Conservation (phyloP, 64 coral and sea anemone genomes). For the Pocillopora damicornis region DNA sequence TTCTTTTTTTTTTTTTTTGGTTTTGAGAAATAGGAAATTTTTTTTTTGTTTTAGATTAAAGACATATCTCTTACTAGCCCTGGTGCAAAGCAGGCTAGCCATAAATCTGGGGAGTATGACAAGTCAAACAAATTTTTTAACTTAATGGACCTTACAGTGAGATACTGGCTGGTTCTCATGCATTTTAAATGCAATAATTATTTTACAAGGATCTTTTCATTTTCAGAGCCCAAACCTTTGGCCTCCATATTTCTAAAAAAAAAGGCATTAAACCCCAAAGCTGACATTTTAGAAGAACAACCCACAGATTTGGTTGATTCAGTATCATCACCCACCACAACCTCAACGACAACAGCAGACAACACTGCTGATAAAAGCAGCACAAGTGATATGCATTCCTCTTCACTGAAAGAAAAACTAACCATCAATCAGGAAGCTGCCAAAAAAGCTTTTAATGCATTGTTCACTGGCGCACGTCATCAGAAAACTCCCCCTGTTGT, state of each 20-base stretch:
- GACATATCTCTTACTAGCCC: not conserved
- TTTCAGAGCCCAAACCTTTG: constrained; percentile 37
- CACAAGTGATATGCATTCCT: not conserved
- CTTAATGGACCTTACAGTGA: no score
- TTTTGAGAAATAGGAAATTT: no score
- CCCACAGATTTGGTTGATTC: not conserved
- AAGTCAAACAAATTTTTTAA: no score
- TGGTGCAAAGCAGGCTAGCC: no score
- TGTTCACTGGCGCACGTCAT: constrained; percentile 36
- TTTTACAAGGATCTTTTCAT: not conserved
- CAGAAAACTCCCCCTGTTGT: constrained; percentile 4
- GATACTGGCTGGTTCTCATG: no score
- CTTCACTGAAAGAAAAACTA: not conserved
- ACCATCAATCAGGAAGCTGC: constrained; percentile 39
- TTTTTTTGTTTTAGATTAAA: not conserved
- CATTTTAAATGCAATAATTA: no score
- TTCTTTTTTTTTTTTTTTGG: no score
- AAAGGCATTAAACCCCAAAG: not conserved
- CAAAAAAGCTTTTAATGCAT: constrained; percentile 41
- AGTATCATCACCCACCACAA: not conserved
- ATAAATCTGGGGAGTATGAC: no score
- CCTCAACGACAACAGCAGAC: not conserved
- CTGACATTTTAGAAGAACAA: constrained; percentile 15
- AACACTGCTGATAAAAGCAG: not conserved
- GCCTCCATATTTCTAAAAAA: constrained; percentile 56